A percentile compares a stretch with the other conserved stretches of the same genome.
Conservation (phyloP, 2,113 vertebrate genomes). For the Plecotus auritus region DNA sequence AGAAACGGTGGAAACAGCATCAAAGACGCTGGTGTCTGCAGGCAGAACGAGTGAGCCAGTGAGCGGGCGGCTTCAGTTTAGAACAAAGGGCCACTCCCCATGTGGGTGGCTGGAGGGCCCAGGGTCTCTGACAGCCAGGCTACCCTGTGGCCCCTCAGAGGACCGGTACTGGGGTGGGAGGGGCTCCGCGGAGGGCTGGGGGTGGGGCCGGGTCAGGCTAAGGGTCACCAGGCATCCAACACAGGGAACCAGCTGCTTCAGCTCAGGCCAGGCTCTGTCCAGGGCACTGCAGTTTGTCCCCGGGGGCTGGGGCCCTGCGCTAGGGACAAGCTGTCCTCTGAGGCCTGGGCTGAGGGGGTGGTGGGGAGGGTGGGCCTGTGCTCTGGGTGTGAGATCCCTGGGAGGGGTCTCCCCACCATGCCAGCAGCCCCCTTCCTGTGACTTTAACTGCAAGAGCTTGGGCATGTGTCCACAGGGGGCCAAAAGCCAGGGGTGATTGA, state of each 20-base stretch:
- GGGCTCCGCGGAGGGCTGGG: neutral
- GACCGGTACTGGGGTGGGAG: too few relatives aligned
- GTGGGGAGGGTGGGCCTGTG: neutral
- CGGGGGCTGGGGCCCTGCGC: neutral
- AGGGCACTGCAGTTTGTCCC: neutral
- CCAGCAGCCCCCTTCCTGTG: rapidly evolving
- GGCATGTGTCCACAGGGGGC: rapidly evolving
- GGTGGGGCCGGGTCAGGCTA: neutral
- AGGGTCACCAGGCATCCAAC: neutral
- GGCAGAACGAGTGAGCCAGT: neutral
- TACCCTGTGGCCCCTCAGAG: neutral
- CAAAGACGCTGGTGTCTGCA: neutral
- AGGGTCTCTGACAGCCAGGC: too few relatives aligned
- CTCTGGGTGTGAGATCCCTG: neutral
- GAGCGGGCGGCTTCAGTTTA: neutral
- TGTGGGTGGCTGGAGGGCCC: neutral
- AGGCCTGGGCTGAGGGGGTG: neutral
- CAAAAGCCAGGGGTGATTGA: neutral
- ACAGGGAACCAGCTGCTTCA: neutral
- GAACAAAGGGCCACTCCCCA: neutral
- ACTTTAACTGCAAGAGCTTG: neutral
- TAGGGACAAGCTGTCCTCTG: too few relatives aligned
- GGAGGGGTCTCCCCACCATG: neutral
- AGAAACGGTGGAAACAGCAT: constrained; percentile 29
- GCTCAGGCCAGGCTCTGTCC: neutral